Evolutionary conservation across 2,797 vertebrate species (phyloP).

Genomic region (Clarias platycephalus): DNA sequence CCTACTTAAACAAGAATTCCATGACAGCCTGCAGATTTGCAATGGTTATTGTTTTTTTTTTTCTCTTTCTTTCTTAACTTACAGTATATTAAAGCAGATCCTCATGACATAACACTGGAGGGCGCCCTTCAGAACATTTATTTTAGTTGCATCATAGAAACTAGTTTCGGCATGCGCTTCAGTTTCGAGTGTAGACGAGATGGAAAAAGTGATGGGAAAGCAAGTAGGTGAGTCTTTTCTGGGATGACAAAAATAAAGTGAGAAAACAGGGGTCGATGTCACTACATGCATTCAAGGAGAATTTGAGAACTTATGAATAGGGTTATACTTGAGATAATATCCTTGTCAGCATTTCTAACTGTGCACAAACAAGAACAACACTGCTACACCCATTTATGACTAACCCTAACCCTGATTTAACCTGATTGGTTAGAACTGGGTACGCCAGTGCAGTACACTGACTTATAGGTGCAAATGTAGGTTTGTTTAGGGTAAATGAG

Average conservation of each 20-base stretch:
- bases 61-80: too few relatives aligned
- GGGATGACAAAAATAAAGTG: background rate
- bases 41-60: background rate
- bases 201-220: background rate
- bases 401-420: background rate
- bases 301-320: background rate
- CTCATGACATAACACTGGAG: background rate
- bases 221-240: background rate
- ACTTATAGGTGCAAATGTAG: background rate
- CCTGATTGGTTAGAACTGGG: background rate
- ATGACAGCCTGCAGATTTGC: background rate
- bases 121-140: background rate
- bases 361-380: background rate
- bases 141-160: background rate
- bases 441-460: background rate
- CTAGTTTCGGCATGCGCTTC: background rate
- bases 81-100: background rate
- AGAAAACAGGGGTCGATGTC: background rate
- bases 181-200: background rate
- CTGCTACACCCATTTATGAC: background rate
- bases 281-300: background rate
- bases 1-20: background rate
- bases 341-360: background rate
- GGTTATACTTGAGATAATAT: background rate
- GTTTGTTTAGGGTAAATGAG: background rate